A percentile compares a stretch with the other conserved stretches of the same genome.
These are phyloP conservation scores for Solea senegalensis DNA, from an alignment of 2,113 vertebrate species.

Conservation along the genomic window DNA sequence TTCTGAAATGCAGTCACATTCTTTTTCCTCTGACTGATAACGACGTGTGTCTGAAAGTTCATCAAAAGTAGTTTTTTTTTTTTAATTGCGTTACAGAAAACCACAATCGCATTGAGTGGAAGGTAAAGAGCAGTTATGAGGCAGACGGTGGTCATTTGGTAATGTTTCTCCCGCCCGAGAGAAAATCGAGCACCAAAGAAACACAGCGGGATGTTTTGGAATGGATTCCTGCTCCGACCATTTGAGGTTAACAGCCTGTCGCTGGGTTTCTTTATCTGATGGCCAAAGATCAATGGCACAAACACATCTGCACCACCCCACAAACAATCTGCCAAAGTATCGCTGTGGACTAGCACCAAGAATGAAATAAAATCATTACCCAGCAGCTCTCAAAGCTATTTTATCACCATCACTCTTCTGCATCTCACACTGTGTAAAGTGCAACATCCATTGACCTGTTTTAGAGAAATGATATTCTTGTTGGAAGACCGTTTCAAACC, in stretches of 20 bases:
- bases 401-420: conserved; percentile 45
- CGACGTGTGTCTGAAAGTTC: conserved; percentile 26
- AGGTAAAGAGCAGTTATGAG: conserved; percentile 24
- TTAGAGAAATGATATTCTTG: conserved; percentile 13
- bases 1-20: background rate
- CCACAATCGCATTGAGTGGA: conserved; percentile 1
- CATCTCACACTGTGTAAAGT: conserved; percentile 34
- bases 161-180: conserved; percentile 26
- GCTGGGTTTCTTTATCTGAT: conserved; percentile 76
- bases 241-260: conserved; percentile 81
- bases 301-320: conserved; percentile 64
- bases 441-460: conserved; percentile 50
- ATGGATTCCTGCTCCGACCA: conserved; percentile 74
- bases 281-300: conserved; percentile 75
- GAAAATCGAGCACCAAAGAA: conserved; percentile 42
- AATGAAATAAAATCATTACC: conserved; percentile 70
- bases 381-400: conserved; percentile 37
- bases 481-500: conserved; percentile 13
- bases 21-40: conserved; percentile 17
- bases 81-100: conserved; percentile 37
- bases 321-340: conserved; percentile 48
- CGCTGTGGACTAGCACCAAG: conserved; percentile 37
- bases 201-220: conserved; percentile 62
- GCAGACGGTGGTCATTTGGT: background rate
- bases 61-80: background rate